These are phyloP conservation scores for Linepithema humile DNA, from an alignment of 1,140 invertebrate genomes.

Conservation along the genomic window DNA sequence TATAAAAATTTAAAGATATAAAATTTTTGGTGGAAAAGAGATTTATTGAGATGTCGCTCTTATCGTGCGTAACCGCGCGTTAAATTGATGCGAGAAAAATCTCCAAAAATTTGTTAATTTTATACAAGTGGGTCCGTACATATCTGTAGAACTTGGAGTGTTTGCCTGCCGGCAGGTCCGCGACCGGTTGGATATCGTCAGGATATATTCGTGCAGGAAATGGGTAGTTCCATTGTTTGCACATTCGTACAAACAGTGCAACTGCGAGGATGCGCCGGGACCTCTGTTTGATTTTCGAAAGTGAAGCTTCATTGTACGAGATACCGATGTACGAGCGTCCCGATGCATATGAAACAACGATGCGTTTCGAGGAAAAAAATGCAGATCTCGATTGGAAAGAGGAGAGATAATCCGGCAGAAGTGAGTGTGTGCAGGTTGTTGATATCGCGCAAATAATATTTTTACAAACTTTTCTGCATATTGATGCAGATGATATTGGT, in stretches of 20 bases:
- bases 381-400: not conserved
- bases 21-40: too few relatives aligned
- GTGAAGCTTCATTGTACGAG: slow-evolving; percentile 76
- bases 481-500: not conserved
- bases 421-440: not conserved
- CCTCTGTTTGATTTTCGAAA: slow-evolving; percentile 81
- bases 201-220: slow-evolving; percentile 79
- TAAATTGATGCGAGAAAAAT: slow-evolving; percentile 6
- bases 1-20: too few relatives aligned
- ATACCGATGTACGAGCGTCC: slow-evolving; percentile 49
- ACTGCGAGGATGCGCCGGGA: slow-evolving; percentile 72
- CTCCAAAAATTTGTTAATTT: slow-evolving; percentile 21
- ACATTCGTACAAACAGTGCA: slow-evolving; percentile 80
- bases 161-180: slow-evolving; percentile 74
- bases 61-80: not conserved
- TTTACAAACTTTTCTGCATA: not conserved
- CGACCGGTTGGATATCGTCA: slow-evolving; percentile 75
- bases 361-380: slow-evolving; percentile 23
- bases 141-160: slow-evolving; percentile 55
- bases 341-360: slow-evolving; percentile 54
- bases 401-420: not conserved
- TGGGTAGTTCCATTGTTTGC: slow-evolving; percentile 79
- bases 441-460: slow-evolving; percentile 11
- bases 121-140: slow-evolving; percentile 47
- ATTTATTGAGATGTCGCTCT: not conserved